phyloP scores from a whole-genome alignment of 2,113 vertebrate species.

The Siniperca chuatsi region DNA sequence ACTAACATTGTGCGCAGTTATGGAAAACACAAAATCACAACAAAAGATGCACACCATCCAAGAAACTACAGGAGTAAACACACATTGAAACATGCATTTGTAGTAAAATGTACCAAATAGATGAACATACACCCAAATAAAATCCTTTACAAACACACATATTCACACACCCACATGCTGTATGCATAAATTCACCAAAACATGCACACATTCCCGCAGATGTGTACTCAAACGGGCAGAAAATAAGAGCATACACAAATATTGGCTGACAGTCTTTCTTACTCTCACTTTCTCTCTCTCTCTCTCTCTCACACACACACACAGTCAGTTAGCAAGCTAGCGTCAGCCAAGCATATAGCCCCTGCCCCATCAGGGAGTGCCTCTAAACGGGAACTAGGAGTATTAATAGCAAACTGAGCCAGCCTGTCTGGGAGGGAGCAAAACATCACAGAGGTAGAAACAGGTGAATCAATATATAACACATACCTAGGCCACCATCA shows the following conservation, averaged over 20 bases:
- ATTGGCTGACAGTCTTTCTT: constrained; percentile 42
- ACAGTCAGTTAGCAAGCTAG: constrained; percentile 62
- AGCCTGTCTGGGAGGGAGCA: constrained; percentile 64
- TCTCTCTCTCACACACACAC: constrained; percentile 26
- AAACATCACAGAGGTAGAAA: constrained; percentile 73
- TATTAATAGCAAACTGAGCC: constrained; percentile 81
- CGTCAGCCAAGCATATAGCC: constrained; percentile 72
- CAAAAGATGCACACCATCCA: background rate
- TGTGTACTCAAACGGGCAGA: background rate
- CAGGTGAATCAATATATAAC: constrained; percentile 79
- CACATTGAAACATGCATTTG: background rate
- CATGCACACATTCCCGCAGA: background rate
- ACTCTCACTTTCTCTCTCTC: background rate
- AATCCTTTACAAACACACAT: background rate
- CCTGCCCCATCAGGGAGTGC: constrained; percentile 75
- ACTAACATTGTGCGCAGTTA: background rate
- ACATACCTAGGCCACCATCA: constrained; percentile 52
- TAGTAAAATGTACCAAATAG: constrained; percentile 5
- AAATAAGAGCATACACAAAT: constrained; percentile 45
- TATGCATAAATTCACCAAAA: constrained; percentile 10
- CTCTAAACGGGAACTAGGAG: constrained; percentile 70
- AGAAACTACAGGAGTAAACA: constrained; percentile 21
- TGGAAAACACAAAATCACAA: background rate
- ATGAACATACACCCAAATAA: background rate
- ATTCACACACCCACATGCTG: background rate